Evolutionary conservation across 2,113 vertebrate genomes (phyloP).

Genomic region (Strigops habroptila): DNA sequence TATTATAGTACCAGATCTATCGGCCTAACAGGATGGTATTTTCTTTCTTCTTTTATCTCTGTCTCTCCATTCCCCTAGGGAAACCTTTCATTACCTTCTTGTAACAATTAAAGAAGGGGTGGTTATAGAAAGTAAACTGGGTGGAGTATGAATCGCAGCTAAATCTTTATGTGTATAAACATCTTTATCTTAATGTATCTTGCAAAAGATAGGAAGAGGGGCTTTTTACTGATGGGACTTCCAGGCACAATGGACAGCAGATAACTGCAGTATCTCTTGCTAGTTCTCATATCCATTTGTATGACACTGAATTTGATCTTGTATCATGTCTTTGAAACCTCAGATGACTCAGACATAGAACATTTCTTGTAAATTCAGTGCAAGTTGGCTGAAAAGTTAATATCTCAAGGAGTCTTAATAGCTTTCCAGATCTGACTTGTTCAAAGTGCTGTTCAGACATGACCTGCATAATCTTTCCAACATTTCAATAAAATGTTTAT

Average conservation of each 20-base stretch:
- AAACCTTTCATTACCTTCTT: not conserved
- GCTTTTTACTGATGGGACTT: not conserved
- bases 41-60: not conserved
- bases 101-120: not conserved
- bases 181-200: not conserved
- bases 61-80: not conserved
- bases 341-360: constrained; percentile 17
- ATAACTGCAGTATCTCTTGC: not conserved
- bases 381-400: constrained; percentile 8
- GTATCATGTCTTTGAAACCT: not conserved
- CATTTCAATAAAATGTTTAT: not conserved
- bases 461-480: constrained; percentile 21
- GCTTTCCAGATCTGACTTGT: constrained; percentile 54
- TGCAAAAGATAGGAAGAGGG: not conserved
- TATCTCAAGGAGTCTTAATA: constrained; percentile 23
- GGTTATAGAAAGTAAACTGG: not conserved
- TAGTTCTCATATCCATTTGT: not conserved
- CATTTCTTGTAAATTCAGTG: constrained; percentile 31
- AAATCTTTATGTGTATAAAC: not conserved
- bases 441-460: constrained; percentile 33
- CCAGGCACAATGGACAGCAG: not conserved
- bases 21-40: not conserved
- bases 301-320: not conserved
- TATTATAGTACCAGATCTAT: not conserved
- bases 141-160: not conserved